Evolutionary conservation across 53 echinoderm and acorn worm species (phyloP).

Genomic region (Arbacia lixula): DNA sequence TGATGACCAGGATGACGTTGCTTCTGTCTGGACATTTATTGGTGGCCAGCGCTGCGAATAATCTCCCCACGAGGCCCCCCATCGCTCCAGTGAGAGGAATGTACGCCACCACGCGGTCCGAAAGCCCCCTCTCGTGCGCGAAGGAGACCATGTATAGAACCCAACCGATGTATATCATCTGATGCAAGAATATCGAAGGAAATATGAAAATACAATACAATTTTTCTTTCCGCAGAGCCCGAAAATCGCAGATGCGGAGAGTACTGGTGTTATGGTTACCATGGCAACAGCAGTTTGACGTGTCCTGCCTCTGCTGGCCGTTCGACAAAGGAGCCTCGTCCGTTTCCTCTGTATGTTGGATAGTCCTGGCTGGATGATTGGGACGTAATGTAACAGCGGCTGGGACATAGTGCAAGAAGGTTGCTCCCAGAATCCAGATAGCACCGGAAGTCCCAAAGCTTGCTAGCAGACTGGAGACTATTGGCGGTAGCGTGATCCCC

Average conservation of each 20-base stretch:
- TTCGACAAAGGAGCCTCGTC: too few relatives aligned
- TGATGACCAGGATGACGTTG: not conserved
- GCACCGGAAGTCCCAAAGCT: not conserved
- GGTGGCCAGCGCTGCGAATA: not conserved
- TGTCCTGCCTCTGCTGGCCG: too few relatives aligned
- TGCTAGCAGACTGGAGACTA: not conserved
- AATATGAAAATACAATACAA: not conserved
- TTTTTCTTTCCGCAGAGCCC: not conserved
- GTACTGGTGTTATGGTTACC: too few relatives aligned
- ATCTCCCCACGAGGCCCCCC: not conserved
- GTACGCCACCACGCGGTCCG: not conserved
- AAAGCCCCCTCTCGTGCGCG: not conserved
- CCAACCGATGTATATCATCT: not conserved
- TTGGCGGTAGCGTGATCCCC: not conserved
- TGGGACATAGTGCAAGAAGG: not conserved
- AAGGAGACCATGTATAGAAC: slow-evolving; percentile 2
- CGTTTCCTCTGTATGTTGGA: too few relatives aligned
- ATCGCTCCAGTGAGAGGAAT: not conserved
- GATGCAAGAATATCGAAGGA: not conserved
- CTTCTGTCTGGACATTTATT: not conserved
- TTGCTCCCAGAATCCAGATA: not conserved
- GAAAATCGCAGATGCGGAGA: too few relatives aligned
- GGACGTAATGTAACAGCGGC: not conserved
- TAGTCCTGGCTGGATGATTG: too few relatives aligned
- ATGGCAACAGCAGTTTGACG: too few relatives aligned